Evolutionary conservation across 1,140 invertebrate species (phyloP).

Genomic region (Drosophila albomicans): DNA sequence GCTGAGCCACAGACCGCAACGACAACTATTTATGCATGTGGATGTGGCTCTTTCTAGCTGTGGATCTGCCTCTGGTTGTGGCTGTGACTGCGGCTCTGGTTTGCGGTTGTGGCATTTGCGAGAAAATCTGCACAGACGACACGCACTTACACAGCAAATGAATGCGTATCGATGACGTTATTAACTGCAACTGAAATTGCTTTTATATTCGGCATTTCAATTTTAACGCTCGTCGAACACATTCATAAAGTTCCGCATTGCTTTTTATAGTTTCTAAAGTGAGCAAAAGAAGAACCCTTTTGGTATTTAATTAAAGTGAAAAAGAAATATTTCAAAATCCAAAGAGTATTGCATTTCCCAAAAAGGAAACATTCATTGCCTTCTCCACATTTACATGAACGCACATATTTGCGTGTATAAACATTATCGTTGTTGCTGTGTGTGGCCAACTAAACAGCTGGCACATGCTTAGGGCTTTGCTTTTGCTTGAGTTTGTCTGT

Average conservation of each 20-base stretch:
- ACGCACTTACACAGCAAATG: background rate
- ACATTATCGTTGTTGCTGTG: background rate
- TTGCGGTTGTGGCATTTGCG: constrained; percentile 12
- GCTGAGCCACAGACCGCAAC: constrained; percentile 46
- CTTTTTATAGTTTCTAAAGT: background rate
- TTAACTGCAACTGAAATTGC: constrained; percentile 55
- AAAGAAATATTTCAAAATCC: background rate
- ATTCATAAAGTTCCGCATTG: constrained; percentile 7
- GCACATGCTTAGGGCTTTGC: constrained; percentile 21
- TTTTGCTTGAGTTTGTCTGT: background rate
- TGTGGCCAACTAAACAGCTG: constrained; percentile 22
- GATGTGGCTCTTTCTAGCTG: constrained; percentile 5
- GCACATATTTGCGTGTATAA: background rate
- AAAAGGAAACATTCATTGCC: background rate
- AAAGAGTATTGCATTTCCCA: background rate
- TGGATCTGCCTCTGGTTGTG: constrained; percentile 8
- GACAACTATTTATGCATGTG: constrained; percentile 59
- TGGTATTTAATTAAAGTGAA: background rate
- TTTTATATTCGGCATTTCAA: constrained; percentile 39
- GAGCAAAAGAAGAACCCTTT: background rate
- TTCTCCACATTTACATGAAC: background rate
- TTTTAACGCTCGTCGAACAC: constrained; percentile 31
- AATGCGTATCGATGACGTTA: constrained; percentile 54
- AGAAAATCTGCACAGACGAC: constrained; percentile 15
- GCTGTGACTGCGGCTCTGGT: constrained; percentile 6